Evolutionary conservation across 2,888 invertebrate species (phyloP).

Genomic region (Troides aeacus): DNA sequence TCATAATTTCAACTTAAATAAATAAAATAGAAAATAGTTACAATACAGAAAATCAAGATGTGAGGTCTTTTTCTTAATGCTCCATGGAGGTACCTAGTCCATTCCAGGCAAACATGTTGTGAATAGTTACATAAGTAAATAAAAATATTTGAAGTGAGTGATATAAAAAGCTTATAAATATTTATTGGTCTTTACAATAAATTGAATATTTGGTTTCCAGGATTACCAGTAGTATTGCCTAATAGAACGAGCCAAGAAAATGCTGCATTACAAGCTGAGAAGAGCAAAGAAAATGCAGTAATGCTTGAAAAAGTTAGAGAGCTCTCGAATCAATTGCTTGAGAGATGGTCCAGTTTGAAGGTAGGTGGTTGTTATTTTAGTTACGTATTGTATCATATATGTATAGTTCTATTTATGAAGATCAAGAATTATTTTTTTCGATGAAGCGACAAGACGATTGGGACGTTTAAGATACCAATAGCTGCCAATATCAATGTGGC

Average conservation of each 20-base stretch:
- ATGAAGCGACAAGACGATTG: no score
- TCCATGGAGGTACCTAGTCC: no score
- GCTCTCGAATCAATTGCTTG: slow-evolving; percentile 82
- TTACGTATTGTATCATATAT: not conserved
- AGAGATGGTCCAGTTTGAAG: slow-evolving; percentile 87
- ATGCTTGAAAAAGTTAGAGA: slow-evolving; percentile 78
- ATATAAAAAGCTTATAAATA: no score
- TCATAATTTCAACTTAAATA: not conserved
- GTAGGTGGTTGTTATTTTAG: slow-evolving; percentile 40
- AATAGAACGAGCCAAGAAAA: slow-evolving; percentile 47
- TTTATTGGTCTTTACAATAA: not conserved
- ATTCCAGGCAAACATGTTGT: no score
- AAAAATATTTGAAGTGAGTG: no score
- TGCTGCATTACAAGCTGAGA: slow-evolving; percentile 48
- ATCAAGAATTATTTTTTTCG: no score
- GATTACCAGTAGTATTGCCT: slow-evolving; percentile 62
- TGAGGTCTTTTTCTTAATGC: no score
- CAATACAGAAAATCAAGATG: no score
- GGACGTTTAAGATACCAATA: no score
- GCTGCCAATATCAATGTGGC: no score
- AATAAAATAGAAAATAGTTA: no score
- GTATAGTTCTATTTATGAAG: not conserved
- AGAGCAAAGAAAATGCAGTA: slow-evolving; percentile 54
- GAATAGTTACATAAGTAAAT: no score
- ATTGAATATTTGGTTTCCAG: slow-evolving; percentile 38